phyloP scores from a whole-genome alignment of 2,797 vertebrate genomes.

The Otus scops region DNA sequence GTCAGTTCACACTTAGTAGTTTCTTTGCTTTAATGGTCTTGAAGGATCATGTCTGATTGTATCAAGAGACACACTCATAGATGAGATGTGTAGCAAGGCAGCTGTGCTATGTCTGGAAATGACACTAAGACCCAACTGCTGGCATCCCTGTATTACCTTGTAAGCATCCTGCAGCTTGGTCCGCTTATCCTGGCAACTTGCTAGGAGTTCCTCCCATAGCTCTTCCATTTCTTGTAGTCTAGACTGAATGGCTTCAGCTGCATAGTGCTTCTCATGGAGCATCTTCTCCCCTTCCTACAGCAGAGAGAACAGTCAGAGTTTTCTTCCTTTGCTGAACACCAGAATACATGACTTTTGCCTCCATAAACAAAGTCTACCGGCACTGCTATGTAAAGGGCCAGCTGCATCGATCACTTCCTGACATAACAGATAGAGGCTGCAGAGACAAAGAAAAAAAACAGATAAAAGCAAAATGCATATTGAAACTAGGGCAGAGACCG shows the following conservation, averaged over 20 bases:
- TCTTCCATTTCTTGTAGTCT: conserved; percentile 81
- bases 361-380: not conserved
- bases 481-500: not conserved
- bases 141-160: conserved; percentile 72
- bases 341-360: not conserved
- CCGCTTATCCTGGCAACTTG: conserved; percentile 82
- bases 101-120: not conserved
- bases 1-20: not conserved
- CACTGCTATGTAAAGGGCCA: not conserved
- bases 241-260: conserved; percentile 76
- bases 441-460: not conserved
- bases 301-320: not conserved
- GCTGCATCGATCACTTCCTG: not conserved
- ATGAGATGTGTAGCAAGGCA: not conserved
- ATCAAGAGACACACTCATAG: not conserved
- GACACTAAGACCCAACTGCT: not conserved
- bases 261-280: conserved; percentile 67
- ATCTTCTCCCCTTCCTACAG: conserved; percentile 85
- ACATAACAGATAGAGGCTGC: not conserved
- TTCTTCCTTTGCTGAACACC: not conserved
- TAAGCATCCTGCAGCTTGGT: conserved; percentile 81
- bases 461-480: not conserved
- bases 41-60: not conserved
- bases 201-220: conserved; percentile 82
- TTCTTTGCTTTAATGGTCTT: not conserved